Conservation (phyloP, 2,888 invertebrate genomes). For the Lingula anatina region DNA sequence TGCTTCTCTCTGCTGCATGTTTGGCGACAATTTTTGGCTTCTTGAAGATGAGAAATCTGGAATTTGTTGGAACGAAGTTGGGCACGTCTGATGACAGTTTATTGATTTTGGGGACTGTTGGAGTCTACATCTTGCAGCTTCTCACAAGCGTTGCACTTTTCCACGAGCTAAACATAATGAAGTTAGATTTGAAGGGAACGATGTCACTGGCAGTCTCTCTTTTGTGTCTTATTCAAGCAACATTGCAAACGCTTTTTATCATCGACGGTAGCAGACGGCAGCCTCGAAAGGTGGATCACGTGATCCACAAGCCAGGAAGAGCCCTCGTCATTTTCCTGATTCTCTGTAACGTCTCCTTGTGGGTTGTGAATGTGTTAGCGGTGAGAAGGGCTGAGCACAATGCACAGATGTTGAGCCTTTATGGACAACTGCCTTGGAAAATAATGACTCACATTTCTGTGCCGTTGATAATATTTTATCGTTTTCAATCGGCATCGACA, state of each 20-base stretch:
- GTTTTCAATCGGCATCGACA: constrained; percentile 50
- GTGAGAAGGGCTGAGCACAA: constrained; percentile 62
- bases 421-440: constrained; percentile 63
- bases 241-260: constrained; percentile 47
- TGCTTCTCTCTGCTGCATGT: constrained; percentile 36
- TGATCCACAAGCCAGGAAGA: constrained; percentile 55
- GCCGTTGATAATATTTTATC: constrained; percentile 58
- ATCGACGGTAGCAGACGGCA: constrained; percentile 43
- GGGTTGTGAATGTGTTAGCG: constrained; percentile 64
- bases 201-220: constrained; percentile 28
- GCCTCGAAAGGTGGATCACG: constrained; percentile 47
- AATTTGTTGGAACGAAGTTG: constrained; percentile 29
- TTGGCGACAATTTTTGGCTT: constrained; percentile 33
- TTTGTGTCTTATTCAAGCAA: constrained; percentile 34
- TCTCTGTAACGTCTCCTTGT: constrained; percentile 63
- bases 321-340: constrained; percentile 62
- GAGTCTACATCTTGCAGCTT: constrained; percentile 67
- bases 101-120: constrained; percentile 86
- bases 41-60: constrained; percentile 29
- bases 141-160: constrained; percentile 45
- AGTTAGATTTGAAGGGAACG: constrained; percentile 19
- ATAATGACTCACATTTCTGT: constrained; percentile 61
- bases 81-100: constrained; percentile 62
- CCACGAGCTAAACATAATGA: constrained; percentile 26
- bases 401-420: constrained; percentile 59